These are phyloP conservation scores for Cantharis flavilabris DNA, from an alignment of 2,888 invertebrate genomes.

Conservation along the genomic window DNA sequence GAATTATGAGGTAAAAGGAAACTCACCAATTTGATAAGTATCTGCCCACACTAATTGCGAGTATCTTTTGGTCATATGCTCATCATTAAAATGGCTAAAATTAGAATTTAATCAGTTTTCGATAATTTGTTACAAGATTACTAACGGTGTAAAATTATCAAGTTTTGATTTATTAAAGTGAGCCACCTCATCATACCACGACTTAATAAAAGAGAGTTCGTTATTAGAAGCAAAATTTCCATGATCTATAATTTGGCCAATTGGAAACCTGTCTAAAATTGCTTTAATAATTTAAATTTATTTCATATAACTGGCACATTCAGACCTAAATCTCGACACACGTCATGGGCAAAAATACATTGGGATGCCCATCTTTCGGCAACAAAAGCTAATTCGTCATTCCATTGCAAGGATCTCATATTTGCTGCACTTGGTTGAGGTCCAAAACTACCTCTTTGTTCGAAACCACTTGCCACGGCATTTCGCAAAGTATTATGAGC, in stretches of 20 bases:
- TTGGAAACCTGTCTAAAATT: conserved; percentile 49
- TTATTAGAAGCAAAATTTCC: conserved; percentile 47
- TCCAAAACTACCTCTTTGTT: conserved; percentile 50
- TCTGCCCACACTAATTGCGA: conserved; percentile 51
- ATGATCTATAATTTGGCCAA: conserved; percentile 54
- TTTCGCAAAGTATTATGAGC: conserved; percentile 55
- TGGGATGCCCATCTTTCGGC: conserved; percentile 57
- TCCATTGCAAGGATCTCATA: conserved; percentile 53
- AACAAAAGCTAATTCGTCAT: conserved; percentile 51
- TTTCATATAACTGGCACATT: neutral
- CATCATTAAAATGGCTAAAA: conserved; percentile 24
- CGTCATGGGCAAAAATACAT: conserved; percentile 52
- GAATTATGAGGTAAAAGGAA: neutral
- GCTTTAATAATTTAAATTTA: conserved; percentile 18
- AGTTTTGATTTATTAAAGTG: conserved; percentile 40
- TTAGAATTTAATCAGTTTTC: neutral
- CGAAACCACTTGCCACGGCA: conserved; percentile 49
- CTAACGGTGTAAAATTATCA: conserved; percentile 38
- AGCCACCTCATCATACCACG: conserved; percentile 53
- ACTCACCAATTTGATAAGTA: conserved; percentile 41
- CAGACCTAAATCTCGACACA: conserved; percentile 50
- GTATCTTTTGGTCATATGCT: conserved; percentile 33
- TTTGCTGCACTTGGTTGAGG: conserved; percentile 53
- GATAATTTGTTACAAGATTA: neutral
- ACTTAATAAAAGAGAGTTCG: conserved; percentile 40